Base-by-base conservation (phyloP, 1,140 invertebrate species). In the Drosophila subobscura region DNA sequence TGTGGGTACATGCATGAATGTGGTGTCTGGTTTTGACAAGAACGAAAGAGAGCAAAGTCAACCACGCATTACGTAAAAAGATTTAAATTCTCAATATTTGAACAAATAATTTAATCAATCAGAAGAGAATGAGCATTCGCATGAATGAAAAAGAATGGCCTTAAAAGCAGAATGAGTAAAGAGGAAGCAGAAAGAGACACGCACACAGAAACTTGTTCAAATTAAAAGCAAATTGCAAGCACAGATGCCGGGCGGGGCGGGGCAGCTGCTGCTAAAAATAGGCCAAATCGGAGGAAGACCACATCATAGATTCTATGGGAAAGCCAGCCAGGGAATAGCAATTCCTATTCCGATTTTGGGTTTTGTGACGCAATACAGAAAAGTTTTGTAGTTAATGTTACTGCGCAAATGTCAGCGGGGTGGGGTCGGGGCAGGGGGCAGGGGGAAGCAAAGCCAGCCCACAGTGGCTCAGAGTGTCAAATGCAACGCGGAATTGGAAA, bases 301-400 rank as follows among this genome's bases (percentile, higher is more conserved):
- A 49, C 40, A 23, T 42, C 58, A 41, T 59, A 59, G 16, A 27
- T 42, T 51, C 49, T 8, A 42, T 14, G 37, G 49, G 29, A 46
- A 53, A 57, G 14, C 33, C 10, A 37, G 10, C 33, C 16, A 20
- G n/a, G n/a, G 33, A 46, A 33, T 22, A 45, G 33, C 20, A 12
- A 54, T 54, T 57, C 50, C 33, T 61, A 75, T 56, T 10, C 56
- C 20, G 41, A 68, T 47, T 29, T 25, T 27, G 23, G 51, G 25
- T 58, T 54, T 54, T 66, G 73, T 85, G 81, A 85, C 81, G 81
- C 77, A 85, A 85, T 77, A 77, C 77, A 61, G 80, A 79, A 84
- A 80, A 85, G 10, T 37, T 63, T 77, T 75, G 76, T 80, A 72
- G 72, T 68, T 70, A 86, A 71, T 81, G 73, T 85, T 71, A 85